These are phyloP conservation scores for Loripinus fragilis DNA, from an alignment of 2,888 invertebrate species.

Conservation along the genomic window DNA sequence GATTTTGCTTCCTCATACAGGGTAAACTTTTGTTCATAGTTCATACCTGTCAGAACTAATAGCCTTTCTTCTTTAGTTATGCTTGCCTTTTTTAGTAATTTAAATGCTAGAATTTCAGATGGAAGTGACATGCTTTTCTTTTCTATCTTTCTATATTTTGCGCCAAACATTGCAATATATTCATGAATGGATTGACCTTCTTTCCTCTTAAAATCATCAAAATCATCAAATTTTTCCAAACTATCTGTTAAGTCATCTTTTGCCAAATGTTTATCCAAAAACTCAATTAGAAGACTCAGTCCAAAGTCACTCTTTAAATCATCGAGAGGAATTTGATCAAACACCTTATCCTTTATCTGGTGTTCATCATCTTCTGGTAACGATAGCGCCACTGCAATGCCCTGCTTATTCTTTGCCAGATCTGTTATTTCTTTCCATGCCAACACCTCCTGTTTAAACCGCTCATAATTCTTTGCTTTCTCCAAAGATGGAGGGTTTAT, in stretches of 20 bases:
- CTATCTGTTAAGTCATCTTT: background rate
- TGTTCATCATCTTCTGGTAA: too few species aligned
- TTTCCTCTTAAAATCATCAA: background rate
- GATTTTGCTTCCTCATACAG: background rate
- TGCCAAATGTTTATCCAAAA: background rate
- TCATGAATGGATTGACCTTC: background rate
- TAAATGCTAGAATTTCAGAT: background rate
- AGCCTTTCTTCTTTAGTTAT: background rate
- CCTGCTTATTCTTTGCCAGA: too few species aligned
- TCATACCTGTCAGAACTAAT: background rate
- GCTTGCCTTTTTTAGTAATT: background rate
- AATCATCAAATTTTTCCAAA: background rate
- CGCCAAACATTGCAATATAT: background rate
- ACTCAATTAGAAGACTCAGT: too few species aligned
- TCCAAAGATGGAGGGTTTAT: too few species aligned
- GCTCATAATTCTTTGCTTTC: too few species aligned
- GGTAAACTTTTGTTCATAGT: background rate
- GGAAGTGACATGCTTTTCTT: background rate
- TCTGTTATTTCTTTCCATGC: too few species aligned
- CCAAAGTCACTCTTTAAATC: too few species aligned
- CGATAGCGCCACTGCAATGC: too few species aligned
- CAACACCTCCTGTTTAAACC: too few species aligned
- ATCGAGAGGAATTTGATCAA: too few species aligned
- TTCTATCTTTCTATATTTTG: background rate
- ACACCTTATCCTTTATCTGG: too few species aligned